phyloP scores from a whole-genome alignment of 2,888 invertebrate species.

The Erebia ligea region DNA sequence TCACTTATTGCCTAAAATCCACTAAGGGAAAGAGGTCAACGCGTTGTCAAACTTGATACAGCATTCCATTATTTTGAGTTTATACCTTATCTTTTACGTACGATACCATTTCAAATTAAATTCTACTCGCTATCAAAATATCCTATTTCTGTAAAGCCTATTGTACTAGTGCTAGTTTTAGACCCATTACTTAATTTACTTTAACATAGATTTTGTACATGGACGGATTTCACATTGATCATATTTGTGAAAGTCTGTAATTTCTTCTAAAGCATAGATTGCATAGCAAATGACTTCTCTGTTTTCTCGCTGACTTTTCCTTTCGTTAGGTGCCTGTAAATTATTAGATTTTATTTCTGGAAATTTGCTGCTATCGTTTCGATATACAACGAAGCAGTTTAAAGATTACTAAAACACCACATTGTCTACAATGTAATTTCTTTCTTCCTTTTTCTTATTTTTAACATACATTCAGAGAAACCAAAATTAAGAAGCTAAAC shows the following conservation, averaged over 20 bases:
- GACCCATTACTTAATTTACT: too few relatives aligned
- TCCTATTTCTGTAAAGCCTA: too few relatives aligned
- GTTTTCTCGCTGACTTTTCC: slow-evolving; percentile 20
- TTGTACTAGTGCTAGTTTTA: too few relatives aligned
- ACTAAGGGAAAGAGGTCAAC: slow-evolving; percentile 13
- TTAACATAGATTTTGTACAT: not conserved
- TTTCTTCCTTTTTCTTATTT: too few relatives aligned
- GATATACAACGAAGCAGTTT: not conserved
- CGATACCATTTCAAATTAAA: not conserved
- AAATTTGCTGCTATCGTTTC: not conserved
- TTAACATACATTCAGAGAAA: too few relatives aligned
- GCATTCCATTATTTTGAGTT: slow-evolving; percentile 1
- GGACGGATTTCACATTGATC: not conserved
- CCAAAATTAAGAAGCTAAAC: too few relatives aligned
- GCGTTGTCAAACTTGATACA: not conserved
- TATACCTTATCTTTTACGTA: not conserved
- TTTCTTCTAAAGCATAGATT: not conserved
- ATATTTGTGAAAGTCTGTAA: slow-evolving; percentile 19
- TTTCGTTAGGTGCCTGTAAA: not conserved
- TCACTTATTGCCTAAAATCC: slow-evolving; percentile 5
- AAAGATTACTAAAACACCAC: too few relatives aligned
- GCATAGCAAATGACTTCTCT: slow-evolving; percentile 10
- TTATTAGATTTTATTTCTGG: not conserved
- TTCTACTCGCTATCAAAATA: too few relatives aligned
- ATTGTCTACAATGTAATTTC: too few relatives aligned